phyloP scores from a whole-genome alignment of 2,113 vertebrate species.

The Ciconia maguari region DNA sequence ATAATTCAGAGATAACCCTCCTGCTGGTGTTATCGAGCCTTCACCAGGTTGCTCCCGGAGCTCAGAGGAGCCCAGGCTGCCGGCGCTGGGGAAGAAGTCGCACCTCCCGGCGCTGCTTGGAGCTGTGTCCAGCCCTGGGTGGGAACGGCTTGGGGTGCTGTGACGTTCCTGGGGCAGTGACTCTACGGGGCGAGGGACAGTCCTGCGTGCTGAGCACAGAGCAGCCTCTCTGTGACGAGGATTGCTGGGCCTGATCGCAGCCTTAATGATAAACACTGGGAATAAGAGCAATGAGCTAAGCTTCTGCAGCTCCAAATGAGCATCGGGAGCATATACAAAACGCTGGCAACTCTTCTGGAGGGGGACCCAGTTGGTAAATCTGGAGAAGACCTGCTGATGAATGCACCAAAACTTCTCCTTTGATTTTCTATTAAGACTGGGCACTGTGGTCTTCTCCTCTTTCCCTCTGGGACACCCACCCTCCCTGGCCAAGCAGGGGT shows the following conservation, averaged over 20 bases:
- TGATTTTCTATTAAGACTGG: not conserved
- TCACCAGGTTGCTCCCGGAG: fast-evolving
- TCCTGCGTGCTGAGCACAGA: not conserved
- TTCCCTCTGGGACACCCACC: not conserved
- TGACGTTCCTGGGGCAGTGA: not conserved
- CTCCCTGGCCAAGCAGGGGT: not conserved
- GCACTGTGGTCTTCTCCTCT: not conserved
- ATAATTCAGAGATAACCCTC: not conserved
- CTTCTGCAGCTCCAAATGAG: not conserved
- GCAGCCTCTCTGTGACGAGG: not conserved
- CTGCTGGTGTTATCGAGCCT: fast-evolving
- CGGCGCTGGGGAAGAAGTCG: fast-evolving
- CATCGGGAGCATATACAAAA: not conserved
- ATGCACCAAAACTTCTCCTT: not conserved
- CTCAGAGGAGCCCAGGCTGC: not conserved
- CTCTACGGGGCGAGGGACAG: fast-evolving
- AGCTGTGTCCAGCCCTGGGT: fast-evolving
- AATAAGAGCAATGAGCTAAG: not conserved
- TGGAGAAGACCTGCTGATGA: not conserved
- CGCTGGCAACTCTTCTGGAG: not conserved
- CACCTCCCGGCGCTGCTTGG: not conserved
- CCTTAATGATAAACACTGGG: not conserved
- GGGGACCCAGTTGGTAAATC: not conserved
- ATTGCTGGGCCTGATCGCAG: not conserved
- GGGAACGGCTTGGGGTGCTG: not conserved